Base-by-base conservation (phyloP, 2,888 invertebrate species). In the Mechanitis mazaeus region DNA sequence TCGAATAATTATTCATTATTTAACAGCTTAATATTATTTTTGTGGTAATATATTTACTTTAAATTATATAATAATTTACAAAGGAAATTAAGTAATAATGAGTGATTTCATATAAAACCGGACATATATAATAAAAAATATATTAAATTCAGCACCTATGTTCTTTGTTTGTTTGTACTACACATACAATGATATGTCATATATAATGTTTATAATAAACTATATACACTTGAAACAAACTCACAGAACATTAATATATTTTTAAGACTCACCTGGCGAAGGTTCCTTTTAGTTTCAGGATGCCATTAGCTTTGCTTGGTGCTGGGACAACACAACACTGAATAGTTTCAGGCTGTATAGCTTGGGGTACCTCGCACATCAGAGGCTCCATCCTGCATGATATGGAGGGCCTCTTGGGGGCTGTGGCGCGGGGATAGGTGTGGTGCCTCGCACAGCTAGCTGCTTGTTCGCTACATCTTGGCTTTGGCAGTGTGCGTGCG, bases 401-500 rank as follows among this genome's bases (percentile, higher is more conserved):
- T 65, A 88, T 79, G 54, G 84, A 74, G 7, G 85, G 75, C 33
- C 88, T 80, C 72, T 85, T 87, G 45, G 84, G 80, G 60, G 84
- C 83, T 55, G 86, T 78, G 35, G 83, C 77, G 28, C 88, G 78
- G 38, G 89, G 90, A 71, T 88, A 88, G 5, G 89, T 89, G 75
- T 89, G 88, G 67, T 88, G 89, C 46, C 82, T 80, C 46, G 81
- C 77, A 33, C 80, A 73, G 71, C 78, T 78, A 60, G 77, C 68
- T n/a, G 80, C 71, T 61, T 74, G 73, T 65, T 87, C 85, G 65
- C 72, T 78, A 68, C 87, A 82, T 77, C 90, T 79, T 77, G 90
- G 84, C 80, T 91, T 87, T 66, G 88, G 85, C 79, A 89, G 73
- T 56, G 88, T 89, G 73, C 85, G 85, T 60, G 85, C 86, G 72